Evolutionary conservation across 2,113 vertebrate species (phyloP).

Genomic region (Engystomops pustulosus): DNA sequence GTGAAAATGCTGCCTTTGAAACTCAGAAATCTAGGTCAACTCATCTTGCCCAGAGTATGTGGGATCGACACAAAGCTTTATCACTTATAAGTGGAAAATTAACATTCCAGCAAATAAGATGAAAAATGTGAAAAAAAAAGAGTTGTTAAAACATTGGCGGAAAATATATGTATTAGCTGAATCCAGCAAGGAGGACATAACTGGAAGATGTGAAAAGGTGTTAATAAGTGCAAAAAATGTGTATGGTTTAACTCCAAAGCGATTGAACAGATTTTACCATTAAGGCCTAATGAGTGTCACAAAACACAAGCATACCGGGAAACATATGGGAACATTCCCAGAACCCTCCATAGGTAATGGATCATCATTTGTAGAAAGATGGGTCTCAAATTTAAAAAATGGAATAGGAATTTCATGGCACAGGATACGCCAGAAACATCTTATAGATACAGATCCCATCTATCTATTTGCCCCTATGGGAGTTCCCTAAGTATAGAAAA

Average conservation of each 20-base stretch:
- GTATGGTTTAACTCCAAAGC: not conserved
- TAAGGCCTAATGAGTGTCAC: slow-evolving; percentile 22
- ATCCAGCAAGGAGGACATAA: slow-evolving; percentile 3
- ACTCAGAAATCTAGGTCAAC: slow-evolving; percentile 46
- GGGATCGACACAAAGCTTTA: slow-evolving; percentile 43
- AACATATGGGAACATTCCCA: slow-evolving; percentile 11
- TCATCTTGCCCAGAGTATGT: slow-evolving; percentile 38
- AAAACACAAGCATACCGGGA: not conserved
- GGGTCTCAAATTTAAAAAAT: no score
- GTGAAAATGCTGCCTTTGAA: slow-evolving; percentile 44
- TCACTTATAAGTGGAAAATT: slow-evolving; percentile 44
- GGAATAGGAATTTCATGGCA: no score
- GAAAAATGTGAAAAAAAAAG: not conserved
- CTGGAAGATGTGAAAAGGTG: not conserved
- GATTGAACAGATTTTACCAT: slow-evolving; percentile 12
- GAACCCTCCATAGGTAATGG: not conserved
- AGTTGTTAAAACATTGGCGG: not conserved
- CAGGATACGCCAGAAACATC: no score
- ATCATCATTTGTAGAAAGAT: not conserved
- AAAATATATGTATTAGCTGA: not conserved
- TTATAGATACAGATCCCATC: no score
- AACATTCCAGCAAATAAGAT: slow-evolving; percentile 36
- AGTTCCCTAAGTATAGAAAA: no score
- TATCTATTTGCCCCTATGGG: no score
- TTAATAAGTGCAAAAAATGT: not conserved